phyloP scores from a whole-genome alignment of 1,140 invertebrate genomes.

The Calliopsis andreniformis region DNA sequence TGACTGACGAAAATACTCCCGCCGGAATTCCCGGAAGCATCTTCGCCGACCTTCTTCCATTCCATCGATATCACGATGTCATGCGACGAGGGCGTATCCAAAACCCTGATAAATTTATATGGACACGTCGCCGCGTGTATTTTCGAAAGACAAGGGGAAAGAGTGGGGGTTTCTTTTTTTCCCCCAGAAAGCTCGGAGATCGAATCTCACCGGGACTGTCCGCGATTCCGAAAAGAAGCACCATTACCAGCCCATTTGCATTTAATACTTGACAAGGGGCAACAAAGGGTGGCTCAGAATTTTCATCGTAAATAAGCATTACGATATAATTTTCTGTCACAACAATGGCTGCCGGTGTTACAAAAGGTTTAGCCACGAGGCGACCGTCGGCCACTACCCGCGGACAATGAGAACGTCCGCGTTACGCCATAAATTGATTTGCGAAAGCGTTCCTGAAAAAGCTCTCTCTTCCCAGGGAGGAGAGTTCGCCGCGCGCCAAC shows the following conservation, averaged over 20 bases:
- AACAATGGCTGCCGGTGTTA: conserved; percentile 77
- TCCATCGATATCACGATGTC: conserved; percentile 2
- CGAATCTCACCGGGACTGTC: neutral
- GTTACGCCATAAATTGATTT: conserved; percentile 81
- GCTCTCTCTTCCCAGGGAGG: conserved; percentile 66
- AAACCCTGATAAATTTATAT: too few relatives aligned
- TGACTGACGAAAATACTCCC: conserved; percentile 78
- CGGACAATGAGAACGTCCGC: conserved; percentile 79
- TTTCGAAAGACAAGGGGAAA: too few relatives aligned
- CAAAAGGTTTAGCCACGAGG: conserved; percentile 79
- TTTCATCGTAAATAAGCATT: conserved; percentile 72
- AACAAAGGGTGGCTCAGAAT: conserved; percentile 48
- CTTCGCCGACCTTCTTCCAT: conserved; percentile 55
- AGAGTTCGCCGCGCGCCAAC: conserved; percentile 12
- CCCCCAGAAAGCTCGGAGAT: too few relatives aligned
- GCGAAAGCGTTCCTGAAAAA: conserved; percentile 79
- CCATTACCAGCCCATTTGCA: conserved; percentile 54
- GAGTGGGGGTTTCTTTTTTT: too few relatives aligned
- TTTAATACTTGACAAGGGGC: conserved; percentile 55
- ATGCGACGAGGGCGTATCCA: neutral
- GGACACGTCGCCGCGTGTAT: too few relatives aligned
- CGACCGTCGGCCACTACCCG: conserved; percentile 55
- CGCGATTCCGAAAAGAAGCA: neutral
- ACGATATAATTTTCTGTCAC: conserved; percentile 80
- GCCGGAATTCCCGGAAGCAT: conserved; percentile 63